A percentile compares a stretch with the other conserved stretches of the same genome.
These are phyloP conservation scores for Drosophila monieri DNA, from an alignment of 2,888 invertebrate species.

Conservation along the genomic window DNA sequence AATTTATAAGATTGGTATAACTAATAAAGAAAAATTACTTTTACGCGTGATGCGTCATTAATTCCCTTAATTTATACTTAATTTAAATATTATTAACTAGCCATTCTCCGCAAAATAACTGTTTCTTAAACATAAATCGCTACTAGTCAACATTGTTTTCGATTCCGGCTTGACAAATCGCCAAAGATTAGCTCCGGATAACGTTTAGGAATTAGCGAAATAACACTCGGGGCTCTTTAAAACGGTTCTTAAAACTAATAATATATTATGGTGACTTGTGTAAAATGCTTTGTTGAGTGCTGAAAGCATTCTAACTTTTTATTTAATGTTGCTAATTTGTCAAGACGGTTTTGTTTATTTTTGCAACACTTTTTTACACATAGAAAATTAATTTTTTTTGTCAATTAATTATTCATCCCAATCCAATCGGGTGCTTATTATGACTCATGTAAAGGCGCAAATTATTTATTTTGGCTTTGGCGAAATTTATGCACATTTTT, in stretches of 20 bases:
- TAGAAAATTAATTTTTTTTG: constrained; percentile 5
- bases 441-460: constrained; percentile 45
- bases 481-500: constrained; percentile 51
- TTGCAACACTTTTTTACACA: constrained; percentile 35
- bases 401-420: constrained; percentile 31
- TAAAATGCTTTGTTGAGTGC: constrained; percentile 22
- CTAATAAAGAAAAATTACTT: not conserved
- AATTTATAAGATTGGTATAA: not conserved
- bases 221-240: constrained; percentile 56
- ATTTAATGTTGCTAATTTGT: constrained; percentile 59
- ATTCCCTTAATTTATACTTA: constrained; percentile 12
- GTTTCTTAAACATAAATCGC: constrained; percentile 69
- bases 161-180: constrained; percentile 55
- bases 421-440: constrained; percentile 52
- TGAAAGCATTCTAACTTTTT: constrained; percentile 34
- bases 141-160: constrained; percentile 54
- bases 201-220: constrained; percentile 35
- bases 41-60: not conserved
- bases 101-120: constrained; percentile 37
- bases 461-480: constrained; percentile 52
- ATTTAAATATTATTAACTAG: constrained; percentile 8
- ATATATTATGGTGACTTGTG: constrained; percentile 13
- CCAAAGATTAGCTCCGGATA: constrained; percentile 53
- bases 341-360: constrained; percentile 43
- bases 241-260: constrained; percentile 58